Evolutionary conservation across 2,888 invertebrate species (phyloP).

Genomic region (Agonopterix subpropinquella): DNA sequence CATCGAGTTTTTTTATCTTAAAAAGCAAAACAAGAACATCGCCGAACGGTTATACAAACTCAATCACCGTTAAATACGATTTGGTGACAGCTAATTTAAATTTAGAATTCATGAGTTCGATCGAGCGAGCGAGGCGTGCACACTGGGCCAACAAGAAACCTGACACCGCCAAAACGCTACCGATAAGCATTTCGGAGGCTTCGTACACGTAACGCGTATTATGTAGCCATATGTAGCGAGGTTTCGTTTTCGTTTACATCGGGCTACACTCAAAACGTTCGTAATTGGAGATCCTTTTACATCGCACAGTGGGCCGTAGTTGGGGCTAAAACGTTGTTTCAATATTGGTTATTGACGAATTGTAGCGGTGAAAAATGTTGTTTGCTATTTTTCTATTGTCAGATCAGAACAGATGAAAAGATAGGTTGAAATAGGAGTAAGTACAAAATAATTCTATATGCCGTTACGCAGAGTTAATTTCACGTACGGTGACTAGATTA

Average conservation of each 20-base stretch:
- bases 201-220: slow-evolving; percentile 45
- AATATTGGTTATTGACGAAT: no score
- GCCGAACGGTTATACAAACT: slow-evolving; percentile 28
- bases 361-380: no score
- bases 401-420: no score
- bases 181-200: slow-evolving; percentile 65
- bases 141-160: slow-evolving; percentile 32
- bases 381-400: no score
- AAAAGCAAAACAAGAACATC: slow-evolving; percentile 10
- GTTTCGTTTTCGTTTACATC: slow-evolving; percentile 54
- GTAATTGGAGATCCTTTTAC: slow-evolving; percentile 46
- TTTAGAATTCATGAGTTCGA: slow-evolving; percentile 49
- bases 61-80: slow-evolving; percentile 46
- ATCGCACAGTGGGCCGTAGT: slow-evolving; percentile 5
- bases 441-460: no score
- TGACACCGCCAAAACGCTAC: slow-evolving; percentile 68
- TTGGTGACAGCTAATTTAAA: slow-evolving; percentile 53
- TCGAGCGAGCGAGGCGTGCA: slow-evolving; percentile 21
- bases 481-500: no score
- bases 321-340: neutral
- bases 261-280: slow-evolving; percentile 44
- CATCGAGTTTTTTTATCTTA: no score
- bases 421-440: no score
- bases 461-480: no score
- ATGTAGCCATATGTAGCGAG: slow-evolving; percentile 44